phyloP scores from a whole-genome alignment of 2,797 vertebrate species.

The Pelodytes ibericus region DNA sequence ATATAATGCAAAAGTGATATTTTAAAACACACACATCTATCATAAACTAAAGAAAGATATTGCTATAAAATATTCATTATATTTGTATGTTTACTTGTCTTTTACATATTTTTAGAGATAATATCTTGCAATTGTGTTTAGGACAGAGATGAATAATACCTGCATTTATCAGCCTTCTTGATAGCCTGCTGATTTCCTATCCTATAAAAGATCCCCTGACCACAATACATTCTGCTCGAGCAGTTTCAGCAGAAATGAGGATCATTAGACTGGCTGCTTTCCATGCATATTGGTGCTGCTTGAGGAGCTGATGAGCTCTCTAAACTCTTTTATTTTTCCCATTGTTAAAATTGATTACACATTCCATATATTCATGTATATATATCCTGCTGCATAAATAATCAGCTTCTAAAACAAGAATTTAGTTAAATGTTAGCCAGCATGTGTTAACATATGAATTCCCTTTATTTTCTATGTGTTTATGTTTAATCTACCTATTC shows the following conservation, averaged over 20 bases:
- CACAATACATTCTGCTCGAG: constrained; percentile 57
- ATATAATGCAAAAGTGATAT: too few species aligned
- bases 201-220: constrained; percentile 47
- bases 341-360: constrained; percentile 48
- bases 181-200: constrained; percentile 56
- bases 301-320: constrained; percentile 54
- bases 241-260: constrained; percentile 56
- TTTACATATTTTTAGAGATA: constrained; percentile 16
- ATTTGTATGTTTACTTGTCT: constrained; percentile 3
- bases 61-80: background rate
- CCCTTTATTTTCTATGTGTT: too few species aligned
- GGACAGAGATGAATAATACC: constrained; percentile 19
- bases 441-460: too few species aligned
- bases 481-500: too few species aligned
- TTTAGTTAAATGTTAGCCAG: too few species aligned
- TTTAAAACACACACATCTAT: too few species aligned
- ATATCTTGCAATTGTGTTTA: constrained; percentile 24
- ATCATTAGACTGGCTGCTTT: constrained; percentile 58
- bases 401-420: too few species aligned
- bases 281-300: constrained; percentile 53
- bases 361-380: constrained; percentile 47
- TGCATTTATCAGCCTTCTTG: constrained; percentile 58
- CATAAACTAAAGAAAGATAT: too few species aligned
- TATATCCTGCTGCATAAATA: too few species aligned
- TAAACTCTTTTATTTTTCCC: constrained; percentile 51